Evolutionary conservation across 2,888 invertebrate species (phyloP), one percentile per base, ranked within the genome.

Genomic region (Scaeva pyrastri): DNA sequence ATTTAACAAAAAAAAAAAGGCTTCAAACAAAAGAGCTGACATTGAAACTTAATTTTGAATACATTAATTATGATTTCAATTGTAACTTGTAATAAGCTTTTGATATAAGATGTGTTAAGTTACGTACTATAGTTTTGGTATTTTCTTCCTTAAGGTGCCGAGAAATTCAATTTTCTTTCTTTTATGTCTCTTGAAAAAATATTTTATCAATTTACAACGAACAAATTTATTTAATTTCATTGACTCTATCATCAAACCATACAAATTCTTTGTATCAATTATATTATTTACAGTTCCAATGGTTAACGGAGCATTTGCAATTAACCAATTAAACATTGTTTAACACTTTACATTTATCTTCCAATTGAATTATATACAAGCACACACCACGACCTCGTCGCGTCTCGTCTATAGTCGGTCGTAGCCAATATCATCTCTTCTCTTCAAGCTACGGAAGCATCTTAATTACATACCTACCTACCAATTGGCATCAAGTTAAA

Each of bases 391-490:
- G 12, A 12, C 2, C 2, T 12, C 0, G 14, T 6, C 12, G 55
- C 43, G 26, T 26, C 4, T 26, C 26, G 2, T 26, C n/a, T n/a
- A n/a, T n/a, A 6, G 26, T 55, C 8, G 16, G 10, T 3, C 11
- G n/a, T n/a, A n/a, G n/a, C n/a, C n/a, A n/a, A 56, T 3, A n/a
- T 45, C 14, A 21, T 10, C 50, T 48, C 45, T 21, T 39, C 21
- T 68, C 19, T 21, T 6, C 26, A 26, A 45, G 36, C 60, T 36
- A n/a, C 80, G 84, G 84, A 84, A 84, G 80, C 75, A 71, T 48
- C 19, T 71, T 58, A 58, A 66, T 74, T 71, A 75, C 70, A 58
- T 52, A 36, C 23, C 56, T 10, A 19, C 60, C 26, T 23, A 36
- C 39, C 64, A 70, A 55, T 62, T 62, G 56, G 41, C n/a, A 41